Base-by-base conservation (phyloP, 2,888 invertebrate genomes). In the Capitulum mitella region DNA sequence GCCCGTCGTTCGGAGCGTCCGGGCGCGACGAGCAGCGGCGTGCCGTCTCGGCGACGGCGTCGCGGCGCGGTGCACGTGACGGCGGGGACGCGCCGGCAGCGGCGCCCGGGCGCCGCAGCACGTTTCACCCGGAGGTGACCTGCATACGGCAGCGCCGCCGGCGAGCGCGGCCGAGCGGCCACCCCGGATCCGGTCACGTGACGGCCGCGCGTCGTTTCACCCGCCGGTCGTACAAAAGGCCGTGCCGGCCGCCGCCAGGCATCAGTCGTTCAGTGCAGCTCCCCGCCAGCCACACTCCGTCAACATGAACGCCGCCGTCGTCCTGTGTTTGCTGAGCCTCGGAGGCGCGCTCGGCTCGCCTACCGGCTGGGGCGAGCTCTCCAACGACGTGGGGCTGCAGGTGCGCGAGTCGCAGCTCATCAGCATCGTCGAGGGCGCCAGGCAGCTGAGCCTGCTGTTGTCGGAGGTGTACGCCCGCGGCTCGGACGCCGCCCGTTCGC, bases 401-500 rank as follows among this genome's bases (percentile, higher is more conserved):
- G 29, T 6, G 46, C 76, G 76, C 46, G 76, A 70, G 32, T 29
- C 29, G 29, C 76, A 76, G 76, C 76, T 76, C 43, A n/a, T 46
- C 16, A 76, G 46, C 76, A 76, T 76, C 32, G 29, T 12, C 5
- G 76, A 76, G 29, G 76, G 76, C 32, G 76, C 46, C 46, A 43
- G 46, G 26, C 76, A 76, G 46, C 76, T 76, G 46, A 8, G 16
- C 12, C 46, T 76, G 46, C 76, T 76, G 14, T 3, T 48, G 16
- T 46, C 46, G 29, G 76, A 76, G 46, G 0, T 46, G 46, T 32
- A 32, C 19, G 16, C 22, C n/a, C 29, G 46, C 29, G 43, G 46
- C 29, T 32, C n/a, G 76, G 29, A 76, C 46, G 8, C 8, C 46
- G 76, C 48, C 14, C 29, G 46, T 19, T 3, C 76, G 29, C 29